Percentiles rank a stretch among this genome's conserved stretches.
Evolutionary conservation across 2,113 vertebrate genomes (phyloP).

Genomic region (Rhipidura dahli): DNA sequence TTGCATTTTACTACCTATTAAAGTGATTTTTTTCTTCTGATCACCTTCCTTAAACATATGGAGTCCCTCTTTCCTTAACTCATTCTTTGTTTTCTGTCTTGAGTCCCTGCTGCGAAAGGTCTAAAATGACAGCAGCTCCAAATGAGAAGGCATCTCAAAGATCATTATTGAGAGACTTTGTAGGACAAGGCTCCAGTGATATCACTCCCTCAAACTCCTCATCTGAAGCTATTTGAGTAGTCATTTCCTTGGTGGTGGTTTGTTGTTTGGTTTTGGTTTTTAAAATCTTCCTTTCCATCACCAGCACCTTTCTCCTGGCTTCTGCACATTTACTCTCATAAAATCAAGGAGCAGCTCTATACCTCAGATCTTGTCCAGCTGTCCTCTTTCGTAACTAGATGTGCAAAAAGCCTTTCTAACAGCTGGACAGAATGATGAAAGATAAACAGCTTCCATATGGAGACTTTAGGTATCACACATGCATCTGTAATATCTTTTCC

Average conservation of each 20-base stretch:
- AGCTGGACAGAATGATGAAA: background rate
- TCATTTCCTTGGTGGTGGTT: background rate
- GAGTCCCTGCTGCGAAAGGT: background rate
- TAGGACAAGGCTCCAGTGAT: background rate
- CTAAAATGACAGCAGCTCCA: background rate
- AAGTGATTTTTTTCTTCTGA: background rate
- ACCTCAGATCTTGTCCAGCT: background rate
- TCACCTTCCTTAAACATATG: background rate
- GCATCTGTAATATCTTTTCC: background rate
- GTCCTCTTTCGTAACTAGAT: background rate
- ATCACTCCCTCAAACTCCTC: background rate
- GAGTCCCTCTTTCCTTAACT: background rate
- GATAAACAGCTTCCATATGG: background rate
- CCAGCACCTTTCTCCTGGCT: background rate
- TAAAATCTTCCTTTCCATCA: background rate
- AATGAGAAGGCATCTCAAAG: background rate
- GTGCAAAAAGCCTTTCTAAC: background rate
- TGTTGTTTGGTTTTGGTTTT: accelerated
- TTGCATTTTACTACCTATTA: background rate
- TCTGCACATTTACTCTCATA: background rate
- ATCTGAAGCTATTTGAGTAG: background rate
- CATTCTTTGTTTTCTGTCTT: background rate
- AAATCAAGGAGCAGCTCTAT: background rate
- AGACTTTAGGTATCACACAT: background rate
- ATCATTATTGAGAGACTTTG: background rate